Percentiles rank a stretch among this genome's conserved stretches.
Evolutionary conservation across 2,888 invertebrate genomes (phyloP).

Genomic region (Nipponacmea schrenckii): DNA sequence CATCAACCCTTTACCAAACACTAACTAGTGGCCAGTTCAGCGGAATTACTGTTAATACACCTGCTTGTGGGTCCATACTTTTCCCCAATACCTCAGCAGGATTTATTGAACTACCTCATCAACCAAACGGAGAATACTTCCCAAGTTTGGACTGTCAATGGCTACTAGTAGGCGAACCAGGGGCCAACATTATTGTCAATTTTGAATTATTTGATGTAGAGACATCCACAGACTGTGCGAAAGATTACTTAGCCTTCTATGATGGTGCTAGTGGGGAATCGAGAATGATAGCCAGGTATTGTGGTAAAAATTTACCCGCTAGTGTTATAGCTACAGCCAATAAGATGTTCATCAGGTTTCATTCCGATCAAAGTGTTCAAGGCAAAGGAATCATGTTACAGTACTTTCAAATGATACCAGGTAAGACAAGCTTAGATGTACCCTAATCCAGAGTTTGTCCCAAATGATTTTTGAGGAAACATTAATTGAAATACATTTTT

Average conservation of each 20-base stretch:
- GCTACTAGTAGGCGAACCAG: not conserved
- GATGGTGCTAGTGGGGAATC: conserved; percentile 17
- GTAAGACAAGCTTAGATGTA: conserved; percentile 8
- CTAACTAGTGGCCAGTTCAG: too few relatives aligned
- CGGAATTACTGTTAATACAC: too few relatives aligned
- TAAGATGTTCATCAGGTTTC: conserved; percentile 40
- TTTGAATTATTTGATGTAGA: not conserved
- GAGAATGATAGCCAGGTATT: conserved; percentile 29
- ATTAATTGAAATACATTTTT: too few relatives aligned
- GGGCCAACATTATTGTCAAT: not conserved
- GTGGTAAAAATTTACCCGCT: conserved; percentile 42
- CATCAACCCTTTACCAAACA: too few relatives aligned
- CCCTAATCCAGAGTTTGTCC: too few relatives aligned
- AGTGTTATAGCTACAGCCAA: conserved; percentile 40
- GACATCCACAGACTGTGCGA: conserved; percentile 5
- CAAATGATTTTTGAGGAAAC: too few relatives aligned
- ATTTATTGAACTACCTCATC: not conserved
- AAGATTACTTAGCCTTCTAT: conserved; percentile 23
- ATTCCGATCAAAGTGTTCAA: conserved; percentile 34
- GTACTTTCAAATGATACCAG: conserved; percentile 26
- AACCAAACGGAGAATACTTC: not conserved
- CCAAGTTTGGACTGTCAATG: not conserved
- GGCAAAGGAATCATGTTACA: conserved; percentile 44
- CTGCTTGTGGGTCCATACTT: too few relatives aligned
- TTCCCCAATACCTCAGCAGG: too few relatives aligned